Base-by-base conservation (phyloP, 1,140 invertebrate species). In the Heliconius eleuchia region DNA sequence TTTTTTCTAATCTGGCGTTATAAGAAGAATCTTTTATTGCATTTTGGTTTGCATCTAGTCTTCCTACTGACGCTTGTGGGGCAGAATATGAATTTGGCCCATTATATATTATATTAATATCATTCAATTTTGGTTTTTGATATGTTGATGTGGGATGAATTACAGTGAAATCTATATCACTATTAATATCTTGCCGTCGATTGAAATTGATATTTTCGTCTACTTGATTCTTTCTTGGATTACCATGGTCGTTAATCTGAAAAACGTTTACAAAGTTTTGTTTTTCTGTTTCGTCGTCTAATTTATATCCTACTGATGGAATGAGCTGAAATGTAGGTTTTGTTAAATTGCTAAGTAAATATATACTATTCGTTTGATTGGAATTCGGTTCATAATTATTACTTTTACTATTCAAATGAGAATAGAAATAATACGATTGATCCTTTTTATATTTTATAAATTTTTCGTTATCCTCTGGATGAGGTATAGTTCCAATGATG, bases 31-130 rank as follows among this genome's bases (percentile, higher is more conserved):
- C 71, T 37, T 34, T 85, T 84, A 85, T 84, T 79, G 39, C 23
- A 77, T 80, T 78, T 80, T 84, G 79, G 37, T 79, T 81, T 34
- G 57, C 37, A 74, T 82, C 80, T 76, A 92, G 83, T 72, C 83
- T 89, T 39, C 90, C 91, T 39, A 92, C 84, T 23, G 88, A 91
- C 3, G 84, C 83, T 79, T 94, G 91, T 30, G 92, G 89, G 57
- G 91, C 89, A 8, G 83, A 90, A 75, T 94, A 94, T 60, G 92
- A 94, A 13, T 91, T 92, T 34, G 91, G 90, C 5, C 92, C 91
- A 50, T 85, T 80, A 76, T 94, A 94, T 27, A 90, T 74, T 30
- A 78, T 82, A 79, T 82, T 86, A 23, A 87, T 73, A 39, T 83
- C 83, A 76, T 81, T 87, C 76, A 57, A 72, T 79, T 74, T 80